Percentiles rank a stretch among this genome's conserved stretches.
Conservation (phyloP, 2,113 vertebrate genomes). For the Sialia sialis region DNA sequence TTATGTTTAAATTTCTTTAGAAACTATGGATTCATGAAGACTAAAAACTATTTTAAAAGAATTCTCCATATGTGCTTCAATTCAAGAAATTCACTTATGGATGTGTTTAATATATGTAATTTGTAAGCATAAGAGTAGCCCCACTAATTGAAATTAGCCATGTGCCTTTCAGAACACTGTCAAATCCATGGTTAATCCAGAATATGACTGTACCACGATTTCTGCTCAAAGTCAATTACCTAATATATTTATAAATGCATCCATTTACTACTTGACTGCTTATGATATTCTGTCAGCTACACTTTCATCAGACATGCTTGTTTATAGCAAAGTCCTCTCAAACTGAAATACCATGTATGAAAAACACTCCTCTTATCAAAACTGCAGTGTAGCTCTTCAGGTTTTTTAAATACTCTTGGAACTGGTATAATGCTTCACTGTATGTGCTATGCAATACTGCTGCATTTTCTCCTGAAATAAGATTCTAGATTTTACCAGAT, state of each 20-base stretch:
- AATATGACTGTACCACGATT: background rate
- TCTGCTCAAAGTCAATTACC: background rate
- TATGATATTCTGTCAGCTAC: background rate
- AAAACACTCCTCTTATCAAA: background rate
- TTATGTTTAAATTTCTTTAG: background rate
- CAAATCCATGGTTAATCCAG: background rate
- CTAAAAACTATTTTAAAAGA: background rate
- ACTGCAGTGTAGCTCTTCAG: background rate
- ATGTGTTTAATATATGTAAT: background rate
- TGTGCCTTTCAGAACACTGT: background rate
- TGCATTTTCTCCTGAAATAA: background rate
- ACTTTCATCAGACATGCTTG: background rate
- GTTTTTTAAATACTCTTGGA: background rate
- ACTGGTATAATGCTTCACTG: background rate
- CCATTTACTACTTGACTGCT: background rate
- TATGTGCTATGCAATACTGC: background rate
- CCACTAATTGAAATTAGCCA: background rate
- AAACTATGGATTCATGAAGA: background rate
- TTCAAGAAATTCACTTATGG: background rate
- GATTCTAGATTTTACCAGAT: background rate
- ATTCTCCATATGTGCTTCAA: background rate
- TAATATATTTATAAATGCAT: background rate
- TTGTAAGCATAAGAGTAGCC: background rate
- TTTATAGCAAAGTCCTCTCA: background rate
- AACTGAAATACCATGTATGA: background rate